A percentile compares a stretch with the other conserved stretches of the same genome.
Conservation (phyloP, 1,140 invertebrate species). For the Pentalonia nigronervosa region DNA sequence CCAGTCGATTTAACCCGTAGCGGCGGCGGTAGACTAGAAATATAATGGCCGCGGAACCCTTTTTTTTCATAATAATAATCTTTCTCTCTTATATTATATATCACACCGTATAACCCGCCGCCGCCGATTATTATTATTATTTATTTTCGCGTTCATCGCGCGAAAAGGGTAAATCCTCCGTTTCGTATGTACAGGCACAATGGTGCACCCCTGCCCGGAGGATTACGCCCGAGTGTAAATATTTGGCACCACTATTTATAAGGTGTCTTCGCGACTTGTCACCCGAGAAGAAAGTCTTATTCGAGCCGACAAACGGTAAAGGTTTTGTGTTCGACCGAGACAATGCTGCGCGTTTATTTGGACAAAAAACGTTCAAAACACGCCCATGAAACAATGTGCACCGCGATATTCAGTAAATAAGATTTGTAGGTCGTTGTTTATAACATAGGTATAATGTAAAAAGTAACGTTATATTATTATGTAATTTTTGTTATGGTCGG, state of each 20-base stretch:
- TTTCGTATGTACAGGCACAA: neutral
- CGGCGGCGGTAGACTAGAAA: conserved; percentile 12
- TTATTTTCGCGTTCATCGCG: conserved; percentile 52
- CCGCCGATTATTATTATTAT: conserved; percentile 49
- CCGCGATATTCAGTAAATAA: neutral
- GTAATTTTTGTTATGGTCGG: neutral
- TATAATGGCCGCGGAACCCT: conserved; percentile 44
- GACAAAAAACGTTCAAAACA: neutral
- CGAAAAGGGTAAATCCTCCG: conserved; percentile 52
- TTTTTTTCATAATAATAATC: neutral
- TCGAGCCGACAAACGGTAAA: conserved; percentile 36
- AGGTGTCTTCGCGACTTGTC: conserved; percentile 32
- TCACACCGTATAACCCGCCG: neutral
- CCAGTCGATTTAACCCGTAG: conserved; percentile 55
- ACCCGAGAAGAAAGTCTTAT: conserved; percentile 35
- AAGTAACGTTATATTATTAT: neutral
- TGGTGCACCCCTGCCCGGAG: conserved; percentile 49
- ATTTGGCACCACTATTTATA: conserved; percentile 35
- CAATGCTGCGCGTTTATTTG: neutral
- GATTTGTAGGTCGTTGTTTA: neutral
- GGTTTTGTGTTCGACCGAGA: neutral
- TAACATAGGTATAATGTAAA: neutral
- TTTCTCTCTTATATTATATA: neutral
- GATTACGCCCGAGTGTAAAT: conserved; percentile 56
- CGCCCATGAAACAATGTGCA: neutral